Percentiles rank a stretch among this genome's conserved stretches.
Conservation (phyloP, 2,888 invertebrate species). For the Cremastobaeus sp. region DNA sequence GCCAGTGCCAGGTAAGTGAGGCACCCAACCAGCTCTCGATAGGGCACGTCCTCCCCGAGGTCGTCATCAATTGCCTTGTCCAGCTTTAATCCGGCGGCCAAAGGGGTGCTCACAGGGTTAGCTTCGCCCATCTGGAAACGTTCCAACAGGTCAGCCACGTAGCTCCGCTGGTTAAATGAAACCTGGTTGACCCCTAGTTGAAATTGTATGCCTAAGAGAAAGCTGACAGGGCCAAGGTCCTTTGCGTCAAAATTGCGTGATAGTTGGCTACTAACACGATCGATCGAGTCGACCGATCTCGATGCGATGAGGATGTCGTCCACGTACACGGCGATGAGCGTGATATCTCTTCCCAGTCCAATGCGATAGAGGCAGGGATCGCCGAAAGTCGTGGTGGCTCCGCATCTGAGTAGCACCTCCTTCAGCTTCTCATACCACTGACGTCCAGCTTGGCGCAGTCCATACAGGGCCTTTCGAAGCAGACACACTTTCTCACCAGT, state of each 20-base stretch:
- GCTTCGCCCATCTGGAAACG: not conserved
- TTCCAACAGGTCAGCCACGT: not conserved
- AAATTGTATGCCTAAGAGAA: not conserved
- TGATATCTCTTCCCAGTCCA: not conserved
- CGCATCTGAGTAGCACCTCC: not conserved
- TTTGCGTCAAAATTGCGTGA: not conserved
- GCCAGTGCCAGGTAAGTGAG: not conserved
- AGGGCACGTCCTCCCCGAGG: not conserved
- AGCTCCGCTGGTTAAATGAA: not conserved
- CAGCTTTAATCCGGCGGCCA: not conserved
- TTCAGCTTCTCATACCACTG: constrained; percentile 1
- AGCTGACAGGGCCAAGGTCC: not conserved
- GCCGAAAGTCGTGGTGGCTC: too few species aligned
- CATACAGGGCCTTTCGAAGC: constrained; percentile 3
- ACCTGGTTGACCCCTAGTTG: not conserved
- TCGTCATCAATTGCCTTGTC: not conserved
- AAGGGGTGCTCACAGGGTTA: not conserved
- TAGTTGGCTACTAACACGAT: not conserved
- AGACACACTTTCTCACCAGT: constrained; percentile 2
- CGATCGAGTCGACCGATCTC: not conserved
- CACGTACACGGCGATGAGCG: not conserved
- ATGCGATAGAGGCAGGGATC: not conserved
- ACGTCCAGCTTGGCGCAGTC: constrained; percentile 6
- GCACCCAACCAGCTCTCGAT: not conserved
- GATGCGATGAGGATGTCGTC: not conserved